phyloP scores from a whole-genome alignment of 2,888 invertebrate species.

The Schizaphis graminum region DNA sequence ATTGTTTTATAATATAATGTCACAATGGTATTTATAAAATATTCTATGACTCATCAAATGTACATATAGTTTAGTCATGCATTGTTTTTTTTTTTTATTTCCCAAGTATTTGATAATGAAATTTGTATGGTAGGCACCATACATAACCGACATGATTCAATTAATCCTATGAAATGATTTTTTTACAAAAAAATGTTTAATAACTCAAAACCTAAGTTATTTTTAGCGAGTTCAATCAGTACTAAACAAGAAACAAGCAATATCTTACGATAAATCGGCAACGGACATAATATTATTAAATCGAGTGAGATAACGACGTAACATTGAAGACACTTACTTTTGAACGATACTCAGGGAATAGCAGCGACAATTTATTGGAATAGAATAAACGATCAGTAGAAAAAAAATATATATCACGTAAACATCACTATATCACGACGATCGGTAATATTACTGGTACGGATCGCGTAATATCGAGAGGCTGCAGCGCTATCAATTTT shows the following conservation, averaged over 20 bases:
- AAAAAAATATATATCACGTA: neutral
- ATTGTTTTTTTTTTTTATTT: neutral
- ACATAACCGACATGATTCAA: neutral
- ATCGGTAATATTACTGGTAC: neutral
- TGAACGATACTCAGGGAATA: neutral
- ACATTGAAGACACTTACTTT: neutral
- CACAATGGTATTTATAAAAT: neutral
- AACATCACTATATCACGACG: neutral
- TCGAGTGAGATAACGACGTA: neutral
- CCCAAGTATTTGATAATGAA: neutral
- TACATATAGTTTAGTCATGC: neutral
- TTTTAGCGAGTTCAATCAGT: neutral
- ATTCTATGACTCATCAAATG: neutral
- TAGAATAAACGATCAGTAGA: neutral
- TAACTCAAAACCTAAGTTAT: neutral
- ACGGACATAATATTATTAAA: neutral
- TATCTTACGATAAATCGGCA: neutral
- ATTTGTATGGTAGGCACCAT: neutral
- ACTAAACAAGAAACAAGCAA: neutral
- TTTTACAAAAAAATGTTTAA: neutral
- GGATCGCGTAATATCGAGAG: neutral
- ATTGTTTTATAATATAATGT: neutral
- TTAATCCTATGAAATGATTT: neutral
- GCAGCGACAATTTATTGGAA: neutral
- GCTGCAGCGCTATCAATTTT: neutral